phyloP scores from a whole-genome alignment of 2,113 vertebrate species.

The Cervus canadensis region DNA sequence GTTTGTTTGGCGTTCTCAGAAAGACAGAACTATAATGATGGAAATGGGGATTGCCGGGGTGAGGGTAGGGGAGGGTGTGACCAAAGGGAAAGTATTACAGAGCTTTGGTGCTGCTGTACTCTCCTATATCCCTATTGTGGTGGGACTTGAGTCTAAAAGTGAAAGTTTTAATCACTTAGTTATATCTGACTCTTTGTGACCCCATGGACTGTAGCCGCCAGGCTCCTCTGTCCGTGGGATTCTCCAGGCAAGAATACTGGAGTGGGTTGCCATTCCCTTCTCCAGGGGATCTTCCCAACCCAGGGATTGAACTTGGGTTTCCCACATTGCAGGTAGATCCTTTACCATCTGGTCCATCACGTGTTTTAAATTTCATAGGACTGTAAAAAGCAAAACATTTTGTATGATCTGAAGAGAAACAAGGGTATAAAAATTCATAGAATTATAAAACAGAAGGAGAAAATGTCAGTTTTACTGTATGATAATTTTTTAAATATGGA shows the following conservation, averaged over 20 bases:
- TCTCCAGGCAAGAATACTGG: not conserved
- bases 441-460: not conserved
- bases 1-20: not conserved
- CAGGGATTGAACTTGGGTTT: not conserved
- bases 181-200: not conserved
- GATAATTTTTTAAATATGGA: not conserved
- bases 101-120: too few species aligned
- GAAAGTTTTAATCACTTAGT: not conserved
- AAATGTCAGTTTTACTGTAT: not conserved
- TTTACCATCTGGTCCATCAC: not conserved
- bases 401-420: not conserved
- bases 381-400: not conserved
- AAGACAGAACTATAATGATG: not conserved
- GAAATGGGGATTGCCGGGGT: not conserved
- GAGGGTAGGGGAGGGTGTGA: not conserved
- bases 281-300: not conserved
- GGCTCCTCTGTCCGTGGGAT: not conserved
- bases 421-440: not conserved
- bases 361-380: not conserved
- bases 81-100: not conserved
- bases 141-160: not conserved
- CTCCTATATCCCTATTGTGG: not conserved
- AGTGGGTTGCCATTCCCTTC: not conserved
- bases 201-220: not conserved
- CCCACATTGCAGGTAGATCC: not conserved